Evolutionary conservation across 2,888 invertebrate genomes (phyloP), one percentile per base, ranked within the genome.

Genomic region (Oxyteleia sp.): DNA sequence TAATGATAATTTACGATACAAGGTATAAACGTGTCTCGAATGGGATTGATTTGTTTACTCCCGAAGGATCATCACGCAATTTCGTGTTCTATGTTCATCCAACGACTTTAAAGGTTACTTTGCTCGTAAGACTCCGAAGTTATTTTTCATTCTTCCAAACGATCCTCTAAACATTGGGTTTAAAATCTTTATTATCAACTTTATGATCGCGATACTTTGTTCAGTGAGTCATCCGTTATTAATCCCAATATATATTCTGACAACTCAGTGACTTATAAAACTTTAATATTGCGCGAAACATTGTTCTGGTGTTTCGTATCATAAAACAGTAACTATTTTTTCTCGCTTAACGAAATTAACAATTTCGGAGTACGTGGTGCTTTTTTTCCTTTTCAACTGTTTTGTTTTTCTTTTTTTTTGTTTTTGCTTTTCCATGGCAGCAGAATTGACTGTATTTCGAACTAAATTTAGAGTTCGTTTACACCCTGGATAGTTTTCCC

Each of bases 1-100:
- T 93, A 92, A 93, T 92, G 92, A 92, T 93, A 92, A 93, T 93
- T 93, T 92, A 92, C 90, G 91, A 90, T 89, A 84, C 84, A 57
- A 81, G 84, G 87, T 87, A 90, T 91, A 91, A 91, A 91, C 90
- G 88, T 90, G 89, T 90, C 90, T 87, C 84, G 72, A 85, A 84
- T 80, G 72, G 87, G 90, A 92, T 92, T 92, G 91, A 91, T 92
- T 91, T 91, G 91, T 91, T 91, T 91, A 91, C 89, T 88, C 88
- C 84, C 86, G 61, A 88, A 85, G 88, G 88, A 89, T 90, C 88
- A 89, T 90, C 91, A 89, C 90, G 87, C 88, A 85, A 88, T 83
- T 84, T 84, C 83, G 74, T 69, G 69, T 47, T 64, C 47, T 32
- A 32, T 15, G 59, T 51, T 68, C 64, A 23, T 20, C 26, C 59